Evolutionary conservation across 2,797 vertebrate genomes (phyloP).

Genomic region (Synaphobranchus kaupii): DNA sequence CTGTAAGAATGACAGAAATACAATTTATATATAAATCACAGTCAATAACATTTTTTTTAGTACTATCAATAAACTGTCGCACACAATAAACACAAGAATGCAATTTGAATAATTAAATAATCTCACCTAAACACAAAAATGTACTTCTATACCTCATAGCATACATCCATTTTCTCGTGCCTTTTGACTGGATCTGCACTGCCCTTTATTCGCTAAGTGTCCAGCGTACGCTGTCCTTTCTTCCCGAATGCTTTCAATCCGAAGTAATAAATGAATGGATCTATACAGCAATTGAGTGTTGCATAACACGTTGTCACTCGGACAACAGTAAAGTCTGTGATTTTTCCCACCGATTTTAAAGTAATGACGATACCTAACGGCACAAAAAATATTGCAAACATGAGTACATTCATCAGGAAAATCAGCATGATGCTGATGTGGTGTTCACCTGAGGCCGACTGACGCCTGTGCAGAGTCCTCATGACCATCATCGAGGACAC

Average conservation of each 20-base stretch:
- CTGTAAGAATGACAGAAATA: no score
- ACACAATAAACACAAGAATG: no score
- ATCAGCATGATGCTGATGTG: conserved; percentile 11
- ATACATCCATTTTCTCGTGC: not conserved
- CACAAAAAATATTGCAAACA: conserved; percentile 22
- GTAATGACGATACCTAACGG: not conserved
- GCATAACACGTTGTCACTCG: not conserved
- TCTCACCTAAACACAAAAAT: no score
- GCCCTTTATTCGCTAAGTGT: not conserved
- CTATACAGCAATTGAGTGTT: not conserved
- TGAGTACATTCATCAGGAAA: not conserved
- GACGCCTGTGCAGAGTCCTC: not conserved
- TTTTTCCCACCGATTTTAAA: no score
- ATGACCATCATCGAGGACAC: not conserved
- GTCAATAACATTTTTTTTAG: no score
- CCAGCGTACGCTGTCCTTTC: not conserved
- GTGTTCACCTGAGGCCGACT: not conserved
- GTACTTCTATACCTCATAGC: not conserved
- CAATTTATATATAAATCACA: no score
- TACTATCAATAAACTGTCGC: no score
- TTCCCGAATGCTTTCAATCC: conserved; percentile 18
- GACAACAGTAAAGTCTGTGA: not conserved
- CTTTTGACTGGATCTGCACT: not conserved
- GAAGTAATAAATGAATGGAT: conserved; percentile 23
- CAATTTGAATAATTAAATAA: no score